Evolutionary conservation across 2,888 invertebrate genomes (phyloP), one percentile per base, ranked within the genome.

Genomic region (Polymixis lichenea): DNA sequence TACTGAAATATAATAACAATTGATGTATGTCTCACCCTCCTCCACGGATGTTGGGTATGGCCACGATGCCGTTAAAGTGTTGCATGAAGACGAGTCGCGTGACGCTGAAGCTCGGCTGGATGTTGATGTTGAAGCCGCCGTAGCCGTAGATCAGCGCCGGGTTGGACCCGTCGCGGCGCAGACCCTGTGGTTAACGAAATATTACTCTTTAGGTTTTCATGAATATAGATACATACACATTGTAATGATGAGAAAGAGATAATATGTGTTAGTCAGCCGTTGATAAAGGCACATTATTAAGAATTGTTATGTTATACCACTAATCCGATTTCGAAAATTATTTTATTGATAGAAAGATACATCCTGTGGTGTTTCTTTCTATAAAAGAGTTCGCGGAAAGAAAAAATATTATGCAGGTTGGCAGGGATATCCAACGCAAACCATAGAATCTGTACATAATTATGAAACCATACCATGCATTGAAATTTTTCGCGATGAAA

Each of bases 51-150:
- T 99, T 99, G 46, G 99, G 98, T 85, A 99, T 97, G 25, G 99
- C 99, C 83, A 98, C 97, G 71, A 99, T 97, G 1, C 99, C 99
- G 92, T 98, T 97, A 86, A 99, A 98, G 90, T 99, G 98, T 90
- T 99, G 98, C 92, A 99, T 98, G 93, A 99, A 99, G 84, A 99
- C 97, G 53, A 99, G 95, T 73, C 99, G 97, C 22, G 98, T 98
- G 49, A 99, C 97, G 88, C 98, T 98, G 96, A 99, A 99, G 69
- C 97, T 97, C 9, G 99, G 99, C 92, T 98, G 98, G 85, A 99
- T 97, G 93, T 98, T 98, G 87, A 99, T 98, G 96, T 99, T 99
- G 95, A 99, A 99, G 0, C 99, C 99, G 73, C 99, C 99, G 94
- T 99, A 99, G 25, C 99, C 99, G 94, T 99, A 99, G 55, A 99